These are phyloP conservation scores for Hypomecis punctinalis DNA, from an alignment of 2,888 invertebrate species.

Conservation along the genomic window DNA sequence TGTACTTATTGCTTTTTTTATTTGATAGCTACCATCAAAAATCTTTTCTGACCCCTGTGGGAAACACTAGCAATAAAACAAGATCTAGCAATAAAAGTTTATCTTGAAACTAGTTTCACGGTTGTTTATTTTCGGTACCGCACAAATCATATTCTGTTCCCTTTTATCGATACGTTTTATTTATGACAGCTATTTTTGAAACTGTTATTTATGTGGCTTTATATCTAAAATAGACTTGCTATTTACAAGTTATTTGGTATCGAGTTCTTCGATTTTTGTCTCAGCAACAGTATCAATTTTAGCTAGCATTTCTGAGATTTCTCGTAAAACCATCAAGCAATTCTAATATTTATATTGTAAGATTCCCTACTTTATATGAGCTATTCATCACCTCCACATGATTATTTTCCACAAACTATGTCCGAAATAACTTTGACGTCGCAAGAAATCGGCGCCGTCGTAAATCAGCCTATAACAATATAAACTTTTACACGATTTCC, in stretches of 20 bases:
- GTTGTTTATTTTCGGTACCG: constrained; percentile 25
- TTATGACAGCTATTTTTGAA: constrained; percentile 24
- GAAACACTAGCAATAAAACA: constrained; percentile 20
- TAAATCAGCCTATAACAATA: constrained; percentile 51
- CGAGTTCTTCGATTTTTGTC: background rate
- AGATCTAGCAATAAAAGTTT: constrained; percentile 20
- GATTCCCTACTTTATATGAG: constrained; percentile 19
- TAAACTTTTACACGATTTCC: constrained; percentile 38
- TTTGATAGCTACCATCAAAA: constrained; percentile 8
- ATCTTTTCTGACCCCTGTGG: constrained; percentile 16
- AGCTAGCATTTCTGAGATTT: constrained; percentile 14
- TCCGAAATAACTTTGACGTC: constrained; percentile 45
- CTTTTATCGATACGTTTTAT: constrained; percentile 41
- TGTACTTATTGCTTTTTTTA: background rate
- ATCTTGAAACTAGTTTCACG: constrained; percentile 13
- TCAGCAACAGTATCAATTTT: constrained; percentile 11
- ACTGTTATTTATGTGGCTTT: constrained; percentile 17
- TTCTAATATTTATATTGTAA: constrained; percentile 18
- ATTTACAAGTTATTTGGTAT: constrained; percentile 7
- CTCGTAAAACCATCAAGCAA: constrained; percentile 14
- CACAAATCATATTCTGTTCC: constrained; percentile 37
- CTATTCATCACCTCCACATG: constrained; percentile 27
- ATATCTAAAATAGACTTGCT: constrained; percentile 19
- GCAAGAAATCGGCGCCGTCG: constrained; percentile 44
- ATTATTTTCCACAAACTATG: constrained; percentile 35